A percentile compares a stretch with the other conserved stretches of the same genome.
phyloP scores from a whole-genome alignment of 2,888 invertebrate genomes.

The Therioaphis trifolii region DNA sequence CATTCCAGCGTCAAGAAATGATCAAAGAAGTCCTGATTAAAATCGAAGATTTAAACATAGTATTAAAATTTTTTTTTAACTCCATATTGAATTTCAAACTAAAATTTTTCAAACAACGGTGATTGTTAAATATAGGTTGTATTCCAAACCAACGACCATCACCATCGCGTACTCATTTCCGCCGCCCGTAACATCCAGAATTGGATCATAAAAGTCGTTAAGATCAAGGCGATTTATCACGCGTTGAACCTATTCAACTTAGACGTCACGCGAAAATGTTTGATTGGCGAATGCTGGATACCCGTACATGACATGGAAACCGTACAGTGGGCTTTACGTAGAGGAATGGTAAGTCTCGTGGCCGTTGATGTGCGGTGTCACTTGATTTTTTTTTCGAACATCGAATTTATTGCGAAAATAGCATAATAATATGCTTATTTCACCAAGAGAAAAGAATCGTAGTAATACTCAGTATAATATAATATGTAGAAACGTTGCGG shows the following conservation, averaged over 20 bases:
- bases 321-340: conserved; percentile 89
- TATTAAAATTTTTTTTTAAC: conserved; percentile 68
- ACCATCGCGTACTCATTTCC: conserved; percentile 95
- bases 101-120: no score
- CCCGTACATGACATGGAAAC: conserved; percentile 89
- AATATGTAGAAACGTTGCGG: conserved; percentile 96
- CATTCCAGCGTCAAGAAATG: conserved; percentile 96
- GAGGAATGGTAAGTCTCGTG: conserved; percentile 93
- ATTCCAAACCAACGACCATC: conserved; percentile 97
- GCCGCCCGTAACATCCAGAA: conserved; percentile 98
- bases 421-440: no score
- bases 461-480: no score
- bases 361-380: no score
- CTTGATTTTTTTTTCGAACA: conserved; percentile 64
- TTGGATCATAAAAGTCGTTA: conserved; percentile 98
- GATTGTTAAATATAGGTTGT: conserved; percentile 79
- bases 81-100: conserved; percentile 33
- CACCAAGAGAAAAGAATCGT: no score
- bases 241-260: conserved; percentile 97
- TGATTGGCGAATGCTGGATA: conserved; percentile 99
- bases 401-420: no score
- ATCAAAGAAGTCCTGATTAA: conserved; percentile 98
- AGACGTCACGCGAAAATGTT: conserved; percentile 99
- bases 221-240: conserved; percentile 99
- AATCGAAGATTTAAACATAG: conserved; percentile 95